Evolutionary conservation across 2,113 vertebrate species (phyloP).

Genomic region (Aptenodytes patagonicus): DNA sequence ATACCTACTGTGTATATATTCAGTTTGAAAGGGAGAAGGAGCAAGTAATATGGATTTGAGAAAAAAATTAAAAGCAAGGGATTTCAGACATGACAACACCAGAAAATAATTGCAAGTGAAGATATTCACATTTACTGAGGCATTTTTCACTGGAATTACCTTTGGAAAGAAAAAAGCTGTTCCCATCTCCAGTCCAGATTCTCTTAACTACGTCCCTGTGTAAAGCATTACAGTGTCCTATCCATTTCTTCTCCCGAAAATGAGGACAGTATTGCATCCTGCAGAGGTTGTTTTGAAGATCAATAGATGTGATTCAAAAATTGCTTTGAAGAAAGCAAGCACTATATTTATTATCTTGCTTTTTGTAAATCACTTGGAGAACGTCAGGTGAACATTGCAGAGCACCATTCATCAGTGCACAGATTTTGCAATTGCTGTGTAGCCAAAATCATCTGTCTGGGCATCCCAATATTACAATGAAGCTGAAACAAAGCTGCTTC

Average conservation of each 20-base stretch:
- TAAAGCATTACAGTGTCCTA: background rate
- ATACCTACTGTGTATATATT: background rate
- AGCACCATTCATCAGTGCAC: background rate
- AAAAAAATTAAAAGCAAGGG: background rate
- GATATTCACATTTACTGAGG: background rate
- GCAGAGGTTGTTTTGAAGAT: background rate
- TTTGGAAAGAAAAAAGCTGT: background rate
- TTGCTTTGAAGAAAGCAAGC: background rate
- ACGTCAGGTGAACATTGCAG: background rate
- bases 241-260: background rate
- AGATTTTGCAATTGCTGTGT: background rate
- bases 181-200: background rate
- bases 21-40: background rate
- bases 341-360: background rate
- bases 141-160: background rate
- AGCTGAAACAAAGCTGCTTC: background rate
- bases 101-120: background rate
- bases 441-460: background rate
- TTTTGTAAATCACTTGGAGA: background rate
- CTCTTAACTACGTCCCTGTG: background rate
- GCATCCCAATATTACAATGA: background rate
- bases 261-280: background rate
- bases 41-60: background rate
- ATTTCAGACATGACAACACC: background rate
- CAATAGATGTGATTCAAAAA: background rate